These are phyloP conservation scores for Neodiprion virginianus DNA, from an alignment of 1,140 invertebrate species.

Conservation along the genomic window DNA sequence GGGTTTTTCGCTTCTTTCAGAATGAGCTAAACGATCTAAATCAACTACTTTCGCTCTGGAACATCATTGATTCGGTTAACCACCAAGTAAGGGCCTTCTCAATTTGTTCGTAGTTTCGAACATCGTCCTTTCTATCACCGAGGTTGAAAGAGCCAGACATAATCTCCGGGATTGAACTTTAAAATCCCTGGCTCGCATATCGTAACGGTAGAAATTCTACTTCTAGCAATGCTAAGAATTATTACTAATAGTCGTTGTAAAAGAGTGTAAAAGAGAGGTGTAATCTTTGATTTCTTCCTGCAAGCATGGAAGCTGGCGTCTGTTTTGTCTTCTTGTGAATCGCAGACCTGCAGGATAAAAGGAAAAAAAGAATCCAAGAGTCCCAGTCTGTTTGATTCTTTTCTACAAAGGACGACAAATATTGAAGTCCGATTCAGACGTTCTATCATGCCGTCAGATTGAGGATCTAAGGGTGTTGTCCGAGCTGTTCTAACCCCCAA, in stretches of 20 bases:
- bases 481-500: constrained; percentile 37
- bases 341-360: constrained; percentile 20
- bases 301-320: constrained; percentile 15
- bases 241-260: constrained; percentile 17
- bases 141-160: constrained; percentile 27
- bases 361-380: constrained; percentile 21
- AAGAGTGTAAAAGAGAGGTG: constrained; percentile 3
- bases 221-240: constrained; percentile 3
- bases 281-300: constrained; percentile 15
- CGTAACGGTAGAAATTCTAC: neutral
- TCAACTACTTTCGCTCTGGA: constrained; percentile 24
- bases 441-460: constrained; percentile 53
- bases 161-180: constrained; percentile 10
- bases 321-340: constrained; percentile 21
- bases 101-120: neutral
- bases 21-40: constrained; percentile 10
- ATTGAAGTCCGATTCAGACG: constrained; percentile 40
- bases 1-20: too few species aligned
- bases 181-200: neutral
- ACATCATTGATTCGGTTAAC: constrained; percentile 24
- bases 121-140: constrained; percentile 20
- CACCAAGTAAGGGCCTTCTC: constrained; percentile 20
- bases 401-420: constrained; percentile 17
- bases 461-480: constrained; percentile 52
- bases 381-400: constrained; percentile 22